These are phyloP conservation scores for Petrocephalus microphthalmus DNA, from an alignment of 2,113 vertebrate genomes.

Conservation along the genomic window DNA sequence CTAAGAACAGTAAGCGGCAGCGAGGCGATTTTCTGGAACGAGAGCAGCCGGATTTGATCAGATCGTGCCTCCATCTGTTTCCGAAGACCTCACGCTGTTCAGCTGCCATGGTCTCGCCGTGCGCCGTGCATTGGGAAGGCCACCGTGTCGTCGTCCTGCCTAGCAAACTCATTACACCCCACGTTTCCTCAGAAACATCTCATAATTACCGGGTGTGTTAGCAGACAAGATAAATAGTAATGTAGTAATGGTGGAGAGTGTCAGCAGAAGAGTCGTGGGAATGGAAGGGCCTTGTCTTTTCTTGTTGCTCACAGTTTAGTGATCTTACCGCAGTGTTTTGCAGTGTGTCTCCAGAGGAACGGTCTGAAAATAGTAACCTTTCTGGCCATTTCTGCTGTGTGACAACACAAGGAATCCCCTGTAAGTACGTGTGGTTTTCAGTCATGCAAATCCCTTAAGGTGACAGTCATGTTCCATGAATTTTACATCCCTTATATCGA, in stretches of 20 bases:
- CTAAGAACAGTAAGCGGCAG: background rate
- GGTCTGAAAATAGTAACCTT: background rate
- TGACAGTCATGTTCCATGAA: background rate
- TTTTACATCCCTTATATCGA: background rate
- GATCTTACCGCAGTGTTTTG: background rate
- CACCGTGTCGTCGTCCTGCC: background rate
- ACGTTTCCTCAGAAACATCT: background rate
- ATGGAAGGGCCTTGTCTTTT: background rate
- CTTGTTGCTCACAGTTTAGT: background rate
- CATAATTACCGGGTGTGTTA: background rate
- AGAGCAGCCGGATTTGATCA: background rate
- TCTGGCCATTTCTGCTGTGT: background rate
- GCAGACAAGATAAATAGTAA: background rate
- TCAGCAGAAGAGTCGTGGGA: background rate
- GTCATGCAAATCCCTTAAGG: background rate
- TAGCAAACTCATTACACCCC: background rate
- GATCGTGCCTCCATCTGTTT: background rate
- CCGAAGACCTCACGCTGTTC: background rate
- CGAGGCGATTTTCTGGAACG: background rate
- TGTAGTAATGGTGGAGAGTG: background rate
- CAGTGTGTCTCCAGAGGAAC: background rate
- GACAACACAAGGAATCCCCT: background rate
- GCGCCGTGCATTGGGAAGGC: background rate
- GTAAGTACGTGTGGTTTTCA: background rate
- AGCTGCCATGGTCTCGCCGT: background rate